Conservation (phyloP, 2,797 vertebrate species). For the Cephalopachus bancanus region DNA sequence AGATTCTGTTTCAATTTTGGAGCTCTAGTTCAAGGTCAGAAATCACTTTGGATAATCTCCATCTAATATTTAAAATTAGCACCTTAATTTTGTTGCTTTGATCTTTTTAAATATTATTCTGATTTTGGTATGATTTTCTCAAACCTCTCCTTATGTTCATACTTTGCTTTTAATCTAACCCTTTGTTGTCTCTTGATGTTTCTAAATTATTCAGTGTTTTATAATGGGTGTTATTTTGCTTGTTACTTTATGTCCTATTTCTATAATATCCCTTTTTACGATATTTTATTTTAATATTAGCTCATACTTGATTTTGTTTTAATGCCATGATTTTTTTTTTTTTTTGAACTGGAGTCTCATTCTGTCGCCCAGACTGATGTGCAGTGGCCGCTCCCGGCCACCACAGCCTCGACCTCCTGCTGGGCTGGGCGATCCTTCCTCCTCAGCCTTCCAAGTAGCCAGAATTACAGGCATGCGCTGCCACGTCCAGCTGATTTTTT, state of each 20-base stretch:
- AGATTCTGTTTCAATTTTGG: background rate
- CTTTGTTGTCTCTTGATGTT: conserved; percentile 22
- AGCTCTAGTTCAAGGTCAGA: background rate
- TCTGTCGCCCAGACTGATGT: too few relatives aligned
- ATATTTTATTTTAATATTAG: conserved; percentile 10
- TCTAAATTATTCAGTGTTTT: conserved; percentile 41
- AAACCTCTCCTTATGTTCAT: background rate
- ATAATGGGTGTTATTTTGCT: background rate
- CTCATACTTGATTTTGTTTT: background rate
- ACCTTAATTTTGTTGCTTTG: conserved; percentile 12
- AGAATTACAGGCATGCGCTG: too few relatives aligned
- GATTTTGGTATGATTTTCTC: background rate
- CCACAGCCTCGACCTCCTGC: too few relatives aligned
- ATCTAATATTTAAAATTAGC: background rate
- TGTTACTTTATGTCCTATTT: background rate
- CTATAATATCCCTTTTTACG: background rate
- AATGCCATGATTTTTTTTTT: background rate
- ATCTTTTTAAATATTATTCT: conserved; percentile 7
- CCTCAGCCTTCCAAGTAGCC: too few relatives aligned
- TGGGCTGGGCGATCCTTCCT: too few relatives aligned
- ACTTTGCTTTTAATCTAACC: conserved; percentile 1
- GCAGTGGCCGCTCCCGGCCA: too few relatives aligned
- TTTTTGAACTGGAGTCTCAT: too few relatives aligned
- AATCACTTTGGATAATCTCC: background rate
- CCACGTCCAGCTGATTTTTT: too few relatives aligned